Evolutionary conservation across 1,140 invertebrate species (phyloP), one percentile per base, ranked within the genome.

Genomic region (Callitettix versicolor): DNA sequence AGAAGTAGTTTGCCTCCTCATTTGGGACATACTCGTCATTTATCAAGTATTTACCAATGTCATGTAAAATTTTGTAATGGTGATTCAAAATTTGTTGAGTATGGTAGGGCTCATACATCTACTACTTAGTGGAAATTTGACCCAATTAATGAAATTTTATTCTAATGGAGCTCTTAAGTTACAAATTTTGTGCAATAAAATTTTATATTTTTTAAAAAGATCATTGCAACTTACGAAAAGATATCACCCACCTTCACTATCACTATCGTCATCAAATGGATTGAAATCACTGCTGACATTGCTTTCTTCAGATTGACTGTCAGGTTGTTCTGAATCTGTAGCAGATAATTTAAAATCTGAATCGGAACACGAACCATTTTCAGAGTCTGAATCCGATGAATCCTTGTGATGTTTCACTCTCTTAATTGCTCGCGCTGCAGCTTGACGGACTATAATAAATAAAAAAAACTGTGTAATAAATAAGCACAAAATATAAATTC

Each of bases 231-330:
- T n/a, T n/a, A n/a, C n/a, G n/a, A n/a, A n/a, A n/a, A n/a, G n/a
- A n/a, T n/a, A n/a, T n/a, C n/a, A n/a, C n/a, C n/a, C 17, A 61
- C 60, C 60, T 53, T 62, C 61, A 58, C 58, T 56, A 68, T 92
- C 90, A 65, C 84, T 87, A 54, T 84, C 85, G 53, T 81, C 83
- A 66, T 78, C 75, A 69, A 94, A 94, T 15, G 90, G 90, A 77
- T 94, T 94, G 66, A 87, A 91, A 72, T 94, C 88, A 57, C 85
- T 87, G 60, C 80, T 79, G 48, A 71, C 67, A 61, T 83, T 80
- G 52, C 81, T 82, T 62, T 85, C 82, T 51, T 83, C 82, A 60
- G 78, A 77, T 21, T 76, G 71, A 53, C 75, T 75, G 22, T 72
- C 73, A 54, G 79, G 77, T 40, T 80, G 78, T 41, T 76, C 79